phyloP scores from a whole-genome alignment of 2,113 vertebrate genomes.

The Eira barbara region DNA sequence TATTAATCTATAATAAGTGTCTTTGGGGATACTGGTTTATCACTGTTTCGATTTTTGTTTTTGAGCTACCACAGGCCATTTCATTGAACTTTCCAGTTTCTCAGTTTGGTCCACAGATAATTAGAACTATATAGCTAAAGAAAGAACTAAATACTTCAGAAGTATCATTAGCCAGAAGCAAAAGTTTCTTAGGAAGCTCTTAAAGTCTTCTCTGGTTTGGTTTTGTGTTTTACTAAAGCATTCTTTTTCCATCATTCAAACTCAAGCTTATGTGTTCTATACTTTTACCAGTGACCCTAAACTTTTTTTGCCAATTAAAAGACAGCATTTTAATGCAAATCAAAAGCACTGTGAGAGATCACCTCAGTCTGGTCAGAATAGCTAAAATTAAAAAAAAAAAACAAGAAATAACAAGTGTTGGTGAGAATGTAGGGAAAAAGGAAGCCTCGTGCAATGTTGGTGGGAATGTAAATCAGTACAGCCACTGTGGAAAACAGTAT shows the following conservation, averaged over 20 bases:
- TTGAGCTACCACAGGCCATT: neutral
- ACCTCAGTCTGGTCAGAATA: neutral
- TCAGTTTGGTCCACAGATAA: neutral
- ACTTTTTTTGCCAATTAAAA: neutral
- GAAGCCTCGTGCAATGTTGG: neutral
- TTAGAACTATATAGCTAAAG: neutral
- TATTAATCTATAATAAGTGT: neutral
- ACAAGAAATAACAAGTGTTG: neutral
- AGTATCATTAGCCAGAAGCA: neutral
- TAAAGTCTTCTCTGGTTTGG: neutral
- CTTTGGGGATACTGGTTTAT: neutral
- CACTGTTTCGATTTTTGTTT: neutral
- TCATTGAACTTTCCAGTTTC: neutral
- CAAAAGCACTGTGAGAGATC: neutral
- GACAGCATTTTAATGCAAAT: neutral
- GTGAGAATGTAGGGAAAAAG: neutral
- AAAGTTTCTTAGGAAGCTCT: neutral
- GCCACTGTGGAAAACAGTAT: neutral
- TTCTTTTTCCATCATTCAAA: neutral
- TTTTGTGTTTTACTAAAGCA: neutral
- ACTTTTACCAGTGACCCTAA: neutral
- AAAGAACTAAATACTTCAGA: neutral
- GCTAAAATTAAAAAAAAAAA: neutral
- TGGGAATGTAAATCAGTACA: neutral
- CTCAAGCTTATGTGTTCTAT: neutral